phyloP scores from a whole-genome alignment of 2,113 vertebrate genomes.

The Coregonus clupeaformis region DNA sequence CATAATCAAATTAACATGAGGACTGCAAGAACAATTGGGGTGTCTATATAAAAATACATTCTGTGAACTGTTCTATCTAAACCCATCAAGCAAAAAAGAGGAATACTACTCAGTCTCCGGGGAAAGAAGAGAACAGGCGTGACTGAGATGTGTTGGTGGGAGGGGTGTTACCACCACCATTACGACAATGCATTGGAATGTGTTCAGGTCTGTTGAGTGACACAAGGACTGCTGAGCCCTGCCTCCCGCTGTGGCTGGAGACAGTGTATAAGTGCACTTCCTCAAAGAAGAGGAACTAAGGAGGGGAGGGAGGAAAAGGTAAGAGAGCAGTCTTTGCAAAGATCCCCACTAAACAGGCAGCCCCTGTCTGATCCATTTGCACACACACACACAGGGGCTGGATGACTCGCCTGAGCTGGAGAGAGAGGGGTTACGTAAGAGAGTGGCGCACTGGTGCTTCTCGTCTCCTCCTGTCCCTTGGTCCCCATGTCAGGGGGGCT shows the following conservation, averaged over 20 bases:
- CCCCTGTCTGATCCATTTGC: too few relatives aligned
- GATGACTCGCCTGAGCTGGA: not conserved
- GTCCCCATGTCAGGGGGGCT: not conserved
- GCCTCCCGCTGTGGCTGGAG: not conserved
- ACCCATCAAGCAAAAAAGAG: not conserved
- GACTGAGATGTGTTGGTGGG: not conserved
- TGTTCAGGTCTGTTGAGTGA: constrained; percentile 18
- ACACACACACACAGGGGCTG: not conserved
- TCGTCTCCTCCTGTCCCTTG: not conserved
- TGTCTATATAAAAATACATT: not conserved
- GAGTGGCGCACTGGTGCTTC: not conserved
- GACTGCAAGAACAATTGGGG: not conserved
- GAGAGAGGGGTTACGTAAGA: not conserved
- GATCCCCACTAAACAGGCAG: not conserved
- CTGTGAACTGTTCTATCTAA: not conserved
- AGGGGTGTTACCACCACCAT: constrained; percentile 16
- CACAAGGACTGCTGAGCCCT: not conserved
- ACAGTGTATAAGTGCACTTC: not conserved
- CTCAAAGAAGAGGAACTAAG: not conserved
- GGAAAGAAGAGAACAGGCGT: not conserved
- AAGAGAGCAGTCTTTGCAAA: not conserved
- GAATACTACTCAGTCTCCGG: not conserved
- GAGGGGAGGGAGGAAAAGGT: not conserved
- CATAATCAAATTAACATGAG: not conserved
- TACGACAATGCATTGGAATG: constrained; percentile 30